A percentile compares a stretch with the other conserved stretches of the same genome.
Evolutionary conservation across 2,113 vertebrate genomes (phyloP).

Genomic region (Lophius piscatorius): DNA sequence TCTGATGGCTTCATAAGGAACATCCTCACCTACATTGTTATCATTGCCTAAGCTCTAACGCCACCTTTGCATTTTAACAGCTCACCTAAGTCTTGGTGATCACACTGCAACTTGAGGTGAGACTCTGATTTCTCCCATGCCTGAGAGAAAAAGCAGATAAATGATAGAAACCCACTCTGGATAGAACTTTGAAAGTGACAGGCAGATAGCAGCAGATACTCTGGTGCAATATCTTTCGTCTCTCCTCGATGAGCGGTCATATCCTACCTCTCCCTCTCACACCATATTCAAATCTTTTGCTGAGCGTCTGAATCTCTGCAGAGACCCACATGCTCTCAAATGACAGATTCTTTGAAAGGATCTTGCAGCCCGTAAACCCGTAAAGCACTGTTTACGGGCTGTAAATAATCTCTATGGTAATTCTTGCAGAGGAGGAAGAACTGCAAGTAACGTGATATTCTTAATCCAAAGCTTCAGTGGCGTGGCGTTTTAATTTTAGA

Average conservation of each 20-base stretch:
- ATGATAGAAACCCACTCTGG: constrained; percentile 18
- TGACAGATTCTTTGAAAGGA: constrained; percentile 36
- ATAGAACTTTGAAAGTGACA: constrained; percentile 19
- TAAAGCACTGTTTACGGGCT: no score
- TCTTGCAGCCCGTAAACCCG: constrained; percentile 23
- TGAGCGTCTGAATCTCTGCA: constrained; percentile 21
- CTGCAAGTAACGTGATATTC: constrained; percentile 37
- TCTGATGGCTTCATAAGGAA: constrained; percentile 18
- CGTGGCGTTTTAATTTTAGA: constrained; percentile 28
- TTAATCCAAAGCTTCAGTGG: constrained; percentile 26
- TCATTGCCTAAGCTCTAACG: constrained; percentile 20
- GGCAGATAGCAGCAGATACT: constrained; percentile 16
- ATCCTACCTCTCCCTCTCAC: background rate
- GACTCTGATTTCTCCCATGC: background rate
- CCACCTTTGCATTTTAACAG: constrained; percentile 29
- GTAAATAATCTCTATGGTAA: constrained; percentile 35
- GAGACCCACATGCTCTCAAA: constrained; percentile 38
- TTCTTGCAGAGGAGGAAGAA: constrained; percentile 23
- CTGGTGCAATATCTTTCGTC: constrained; percentile 13
- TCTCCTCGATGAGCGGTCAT: constrained; percentile 9
- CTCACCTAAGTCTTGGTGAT: constrained; percentile 2
- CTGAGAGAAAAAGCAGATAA: constrained; percentile 24
- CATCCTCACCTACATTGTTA: constrained; percentile 28
- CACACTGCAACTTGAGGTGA: constrained; percentile 4
- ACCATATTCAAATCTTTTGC: constrained; percentile 22